A percentile compares a stretch with the other conserved stretches of the same genome.
Evolutionary conservation across 2,797 vertebrate genomes (phyloP).

Genomic region (Melanotaenia nigrans): DNA sequence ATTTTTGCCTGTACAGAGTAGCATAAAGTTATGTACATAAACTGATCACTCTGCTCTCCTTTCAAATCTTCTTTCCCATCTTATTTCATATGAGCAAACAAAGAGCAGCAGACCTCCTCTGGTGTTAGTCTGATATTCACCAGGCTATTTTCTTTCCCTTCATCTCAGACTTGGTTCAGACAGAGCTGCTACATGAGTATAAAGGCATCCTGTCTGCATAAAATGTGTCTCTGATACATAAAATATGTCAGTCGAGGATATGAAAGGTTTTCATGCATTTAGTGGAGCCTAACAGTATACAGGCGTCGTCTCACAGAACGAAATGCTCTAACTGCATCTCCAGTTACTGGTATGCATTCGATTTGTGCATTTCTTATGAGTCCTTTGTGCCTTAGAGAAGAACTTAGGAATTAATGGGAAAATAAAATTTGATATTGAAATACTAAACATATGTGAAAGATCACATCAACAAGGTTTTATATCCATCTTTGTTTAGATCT

Average conservation of each 20-base stretch:
- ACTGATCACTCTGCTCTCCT: background rate
- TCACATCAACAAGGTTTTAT: slow-evolving; percentile 19
- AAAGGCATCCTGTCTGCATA: slow-evolving; percentile 47
- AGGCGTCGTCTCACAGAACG: slow-evolving; percentile 14
- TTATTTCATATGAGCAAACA: slow-evolving; percentile 13
- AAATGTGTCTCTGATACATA: slow-evolving; percentile 20
- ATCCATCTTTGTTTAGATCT: slow-evolving; percentile 30
- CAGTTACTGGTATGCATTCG: slow-evolving; percentile 8
- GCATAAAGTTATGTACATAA: background rate
- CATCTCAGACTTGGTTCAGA: slow-evolving; percentile 24
- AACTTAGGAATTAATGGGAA: slow-evolving; percentile 33
- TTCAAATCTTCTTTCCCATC: slow-evolving; percentile 1
- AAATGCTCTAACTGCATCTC: slow-evolving; percentile 26
- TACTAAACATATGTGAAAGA: slow-evolving; percentile 28
- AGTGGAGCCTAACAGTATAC: slow-evolving; percentile 10
- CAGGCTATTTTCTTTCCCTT: slow-evolving; percentile 24
- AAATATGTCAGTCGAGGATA: slow-evolving; percentile 15
- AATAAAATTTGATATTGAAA: slow-evolving; percentile 28
- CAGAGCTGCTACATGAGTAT: slow-evolving; percentile 23
- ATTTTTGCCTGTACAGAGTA: background rate
- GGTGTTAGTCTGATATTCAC: slow-evolving; percentile 13
- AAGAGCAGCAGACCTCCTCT: slow-evolving; percentile 7
- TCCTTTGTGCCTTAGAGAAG: slow-evolving; percentile 18
- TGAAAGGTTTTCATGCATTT: slow-evolving; percentile 24
- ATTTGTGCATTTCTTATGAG: slow-evolving; percentile 22